Evolutionary conservation across 2,888 invertebrate genomes (phyloP).

Genomic region (Noctua pronuba): DNA sequence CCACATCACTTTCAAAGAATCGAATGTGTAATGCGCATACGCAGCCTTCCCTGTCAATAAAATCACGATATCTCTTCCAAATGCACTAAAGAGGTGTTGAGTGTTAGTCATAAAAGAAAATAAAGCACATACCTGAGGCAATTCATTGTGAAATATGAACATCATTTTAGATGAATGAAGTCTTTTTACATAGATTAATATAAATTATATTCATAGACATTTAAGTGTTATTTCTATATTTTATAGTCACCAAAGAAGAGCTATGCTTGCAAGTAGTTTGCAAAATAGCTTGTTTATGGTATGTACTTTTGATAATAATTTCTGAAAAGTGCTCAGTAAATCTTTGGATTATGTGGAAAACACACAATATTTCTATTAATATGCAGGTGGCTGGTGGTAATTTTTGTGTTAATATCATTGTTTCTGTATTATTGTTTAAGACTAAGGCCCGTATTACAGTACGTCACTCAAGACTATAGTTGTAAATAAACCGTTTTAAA

Average conservation of each 20-base stretch:
- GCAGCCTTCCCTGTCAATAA: conserved; percentile 51
- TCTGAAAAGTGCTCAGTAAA: neutral
- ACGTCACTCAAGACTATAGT: too few species aligned
- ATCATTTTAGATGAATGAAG: neutral
- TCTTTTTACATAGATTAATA: neutral
- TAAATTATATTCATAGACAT: neutral
- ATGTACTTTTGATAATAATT: neutral
- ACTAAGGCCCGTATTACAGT: too few species aligned
- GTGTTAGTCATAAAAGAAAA: conserved; percentile 23
- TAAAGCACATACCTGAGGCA: neutral
- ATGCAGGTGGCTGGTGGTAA: too few species aligned
- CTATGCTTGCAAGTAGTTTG: neutral
- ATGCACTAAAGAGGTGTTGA: conserved; percentile 29
- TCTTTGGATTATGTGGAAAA: too few species aligned
- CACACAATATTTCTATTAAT: too few species aligned
- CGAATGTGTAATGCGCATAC: neutral
- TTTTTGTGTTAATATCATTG: too few species aligned
- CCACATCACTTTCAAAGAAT: neutral
- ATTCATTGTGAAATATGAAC: conserved; percentile 25
- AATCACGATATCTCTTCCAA: conserved; percentile 53
- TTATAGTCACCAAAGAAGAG: neutral
- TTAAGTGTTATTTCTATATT: neutral
- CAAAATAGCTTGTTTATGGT: neutral
- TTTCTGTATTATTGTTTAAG: too few species aligned
- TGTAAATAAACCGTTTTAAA: too few species aligned